Evolutionary conservation across 1,140 invertebrate species (phyloP), one percentile per base, ranked within the genome.

Genomic region (Nasonia vitripennis): DNA sequence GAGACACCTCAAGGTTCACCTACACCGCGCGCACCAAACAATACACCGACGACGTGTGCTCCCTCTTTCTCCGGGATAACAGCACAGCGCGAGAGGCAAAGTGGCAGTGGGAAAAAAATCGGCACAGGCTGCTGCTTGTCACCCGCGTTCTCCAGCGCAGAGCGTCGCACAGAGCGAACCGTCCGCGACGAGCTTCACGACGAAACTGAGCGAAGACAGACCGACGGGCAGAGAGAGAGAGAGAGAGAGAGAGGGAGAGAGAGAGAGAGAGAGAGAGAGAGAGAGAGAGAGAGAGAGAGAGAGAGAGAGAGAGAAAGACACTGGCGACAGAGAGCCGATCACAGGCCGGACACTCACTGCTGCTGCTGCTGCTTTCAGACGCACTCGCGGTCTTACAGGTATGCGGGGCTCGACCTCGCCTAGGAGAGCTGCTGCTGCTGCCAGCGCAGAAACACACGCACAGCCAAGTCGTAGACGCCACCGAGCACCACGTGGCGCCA

Each of bases 381-480:
- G 89, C 89, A 89, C 88, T 89, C 89, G 88, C 88, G 88, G 55
- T 62, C 89, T 87, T 88, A 86, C 84, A 91, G 91, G 92, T 92
- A 93, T 93, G 92, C 91, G 91, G 55, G 20, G 89, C 73, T 92
- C 92, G 92, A 93, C 92, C 92, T 93, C 92, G 92, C 92, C 92
- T 93, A 91, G 89, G 89, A 90, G 89, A 81, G 84, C 78, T 37
- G 34, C 34, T 17, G 68, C 11, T n/a, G 51, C 55, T 17, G 20
- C 17, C 14, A 17, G 14, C 6, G 55, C 48, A 62, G 55, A 62
- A 62, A 62, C 55, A 20, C 20, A n/a, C 20, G 20, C 55, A 62
- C 2, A 79, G 78, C 17, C n/a, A 2, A 14, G 17, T 34, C 68
- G 55, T 20, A 45, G 79, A 68, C 68, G 70, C 20, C 34, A 55